phyloP scores from a whole-genome alignment of 2,797 vertebrate genomes.

The Loriculus beryllinus region DNA sequence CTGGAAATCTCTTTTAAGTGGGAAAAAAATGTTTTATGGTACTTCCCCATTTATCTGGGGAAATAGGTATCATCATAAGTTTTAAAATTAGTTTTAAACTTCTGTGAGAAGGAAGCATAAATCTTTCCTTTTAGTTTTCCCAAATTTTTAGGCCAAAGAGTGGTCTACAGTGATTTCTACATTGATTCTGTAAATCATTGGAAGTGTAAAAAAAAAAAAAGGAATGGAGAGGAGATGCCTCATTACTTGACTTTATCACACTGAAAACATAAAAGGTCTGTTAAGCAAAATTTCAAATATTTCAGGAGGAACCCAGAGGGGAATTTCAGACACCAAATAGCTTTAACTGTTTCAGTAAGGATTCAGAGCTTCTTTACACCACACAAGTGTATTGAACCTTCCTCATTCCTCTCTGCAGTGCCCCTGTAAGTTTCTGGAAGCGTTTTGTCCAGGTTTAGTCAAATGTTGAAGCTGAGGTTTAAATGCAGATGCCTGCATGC shows the following conservation, averaged over 20 bases:
- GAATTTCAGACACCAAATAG: background rate
- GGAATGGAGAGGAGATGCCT: background rate
- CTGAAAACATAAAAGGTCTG: background rate
- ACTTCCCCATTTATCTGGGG: slow-evolving; percentile 51
- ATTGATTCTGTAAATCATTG: background rate
- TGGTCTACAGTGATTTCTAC: background rate
- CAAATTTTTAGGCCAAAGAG: background rate
- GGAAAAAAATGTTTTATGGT: slow-evolving; percentile 58
- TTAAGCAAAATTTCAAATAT: background rate
- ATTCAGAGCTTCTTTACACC: background rate
- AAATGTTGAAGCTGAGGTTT: background rate
- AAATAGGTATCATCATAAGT: slow-evolving; percentile 52
- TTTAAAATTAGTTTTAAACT: slow-evolving; percentile 57
- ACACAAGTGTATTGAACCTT: background rate
- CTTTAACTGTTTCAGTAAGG: background rate
- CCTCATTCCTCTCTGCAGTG: background rate
- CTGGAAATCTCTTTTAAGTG: slow-evolving; percentile 61
- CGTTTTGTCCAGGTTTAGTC: background rate
- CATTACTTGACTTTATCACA: background rate
- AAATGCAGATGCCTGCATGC: background rate
- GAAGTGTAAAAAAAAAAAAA: background rate
- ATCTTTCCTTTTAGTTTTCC: background rate
- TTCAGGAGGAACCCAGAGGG: background rate
- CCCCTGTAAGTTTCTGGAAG: background rate
- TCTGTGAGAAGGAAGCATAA: slow-evolving; percentile 32